Base-by-base conservation (phyloP, 2,888 invertebrate species). In the Drosophila sordidula region DNA sequence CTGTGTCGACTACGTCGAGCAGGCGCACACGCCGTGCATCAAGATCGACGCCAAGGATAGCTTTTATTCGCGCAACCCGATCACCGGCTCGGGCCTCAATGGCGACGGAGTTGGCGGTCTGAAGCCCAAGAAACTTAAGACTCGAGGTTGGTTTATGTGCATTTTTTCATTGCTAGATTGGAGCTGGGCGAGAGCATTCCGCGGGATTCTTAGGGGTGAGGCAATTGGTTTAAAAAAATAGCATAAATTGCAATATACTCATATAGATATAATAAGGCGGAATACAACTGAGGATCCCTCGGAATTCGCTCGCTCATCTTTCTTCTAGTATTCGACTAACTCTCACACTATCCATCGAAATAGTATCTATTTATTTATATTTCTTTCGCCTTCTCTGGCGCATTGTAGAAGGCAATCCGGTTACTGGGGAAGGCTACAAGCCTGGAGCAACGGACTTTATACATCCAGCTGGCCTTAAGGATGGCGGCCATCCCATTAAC, bases 1-100 rank as follows among this genome's bases (percentile, higher is more conserved):
- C 0, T 77, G 72, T 16, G 46, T 51, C 1, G 65, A 75, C 8
- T 49, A 66, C 6, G 39, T 38, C 1, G 57, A 58, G 36, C 34
- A 54, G 0, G 11, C 16, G 5, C 38, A 47, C 8, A 38, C 18
- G 14, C 41, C 68, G 12, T 77, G 70, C 50, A 36, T 39, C 6
- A 63, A 63, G 64, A 39, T 69, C 9, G 50, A 70, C 0, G 32
- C 29, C 3, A 56, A 58, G 11, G 50, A 55, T 3, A 46, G 5
- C n/a, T 25, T n/a, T 6, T 38, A 59, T 47, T 54, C 55, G 1
- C 79, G 79, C 25, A 83, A 80, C 22, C 83, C 80, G 1, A 82
- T 80, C 12, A 82, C 80, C 0, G 81, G 81, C 0, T 32, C 57
- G 4, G 81, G 84, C 0, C 55, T 76, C 0, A 70, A 69, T n/a